Base-by-base conservation (phyloP, 1,140 invertebrate species). In the Diorhabda carinulata region DNA sequence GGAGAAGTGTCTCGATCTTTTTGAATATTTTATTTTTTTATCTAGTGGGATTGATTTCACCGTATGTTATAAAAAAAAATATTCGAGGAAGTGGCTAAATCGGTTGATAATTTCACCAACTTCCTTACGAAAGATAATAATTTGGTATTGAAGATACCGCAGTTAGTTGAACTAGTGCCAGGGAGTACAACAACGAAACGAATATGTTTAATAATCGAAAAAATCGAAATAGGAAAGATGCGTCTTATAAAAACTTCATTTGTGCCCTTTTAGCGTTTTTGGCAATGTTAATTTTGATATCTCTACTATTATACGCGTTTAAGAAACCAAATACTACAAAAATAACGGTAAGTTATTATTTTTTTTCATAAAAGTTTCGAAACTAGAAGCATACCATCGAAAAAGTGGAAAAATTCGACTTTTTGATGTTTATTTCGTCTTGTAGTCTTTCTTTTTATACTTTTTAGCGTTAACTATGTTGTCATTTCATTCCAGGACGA, bases 261-360 rank as follows among this genome's bases (percentile, higher is more conserved):
- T 60, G 57, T 60, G 57, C 58, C 9, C 57, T 67, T 58, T 45
- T 60, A 57, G 65, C 57, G 43, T 59, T 67, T 44, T 44, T 67
- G 44, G 65, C 58, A 5, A 9, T 67, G 43, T 67, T 59, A 9
- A 43, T 67, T 5, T 59, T 60, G 7, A 67, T 67, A 4, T 67
- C 57, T 60, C 4, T 67, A 10, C 4, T 59, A 40, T 25, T 67
- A 6, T 6, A 7, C 4, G 10, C 43, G 10, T 43, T 44, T 10
- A 63, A 63, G 4, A 60, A 25, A 10, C 5, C 58, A 6, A 60
- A 6, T 56, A n/a, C n/a, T 6, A 56, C 6, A 56, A 56, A 56
- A 56, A 56, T n/a, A 56, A n/a, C n/a, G 52, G 52, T 56, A 56
- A 56, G 52, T 56, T 56, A 56, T 6, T 25, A 25, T 25, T 25